Evolutionary conservation across 64 coral and sea anemone species (phyloP), one percentile per base, ranked within the genome.

Genomic region (Trachythela sp.): DNA sequence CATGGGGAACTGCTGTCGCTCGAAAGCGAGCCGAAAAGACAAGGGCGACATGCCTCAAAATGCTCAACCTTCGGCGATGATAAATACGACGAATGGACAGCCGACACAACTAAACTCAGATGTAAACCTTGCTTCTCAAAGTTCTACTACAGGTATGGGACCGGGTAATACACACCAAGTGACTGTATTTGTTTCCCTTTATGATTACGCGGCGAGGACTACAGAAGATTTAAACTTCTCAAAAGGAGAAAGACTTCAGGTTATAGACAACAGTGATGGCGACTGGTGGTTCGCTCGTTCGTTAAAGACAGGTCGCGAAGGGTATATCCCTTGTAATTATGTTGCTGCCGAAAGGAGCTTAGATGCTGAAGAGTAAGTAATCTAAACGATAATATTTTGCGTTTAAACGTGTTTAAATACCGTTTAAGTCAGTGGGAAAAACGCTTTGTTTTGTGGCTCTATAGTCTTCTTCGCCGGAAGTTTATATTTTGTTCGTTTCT

Each of bases 211-310:
- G 56, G 96, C 96, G 18, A 91, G 96, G 24, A 99, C 96, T 13
- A 99, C 91, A 84, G 96, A 99, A 71, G 96, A 99, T 92, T 93
- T 99, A 89, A 99, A 91, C 84, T 99, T 99, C 84, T 93, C 83
- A 86, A 99, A 99, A 93, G 92, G 93, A 70, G 96, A 99, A 83
- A 85, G 93, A 64, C 89, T 99, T 85, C 96, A 99, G 86, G 89
- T 99, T 30, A 67, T 99, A 18, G 96, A 99, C 34, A 99, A 94
- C 85, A 94, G 93, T 8, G 96, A 99, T 91, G 89, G 93, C 52
- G 96, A 99, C 84, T 99, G 96, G 96, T 99, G 96, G 96, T 89
- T 99, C 36, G 96, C 96, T 54, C 94, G 90, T 29, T 99, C 96
- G 83, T 71, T 99, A 51, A 48, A 84, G 1, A 93, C 96, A 36